Evolutionary conservation across 53 echinoderm and acorn worm species (phyloP).

Genomic region (Crossaster papposus): DNA sequence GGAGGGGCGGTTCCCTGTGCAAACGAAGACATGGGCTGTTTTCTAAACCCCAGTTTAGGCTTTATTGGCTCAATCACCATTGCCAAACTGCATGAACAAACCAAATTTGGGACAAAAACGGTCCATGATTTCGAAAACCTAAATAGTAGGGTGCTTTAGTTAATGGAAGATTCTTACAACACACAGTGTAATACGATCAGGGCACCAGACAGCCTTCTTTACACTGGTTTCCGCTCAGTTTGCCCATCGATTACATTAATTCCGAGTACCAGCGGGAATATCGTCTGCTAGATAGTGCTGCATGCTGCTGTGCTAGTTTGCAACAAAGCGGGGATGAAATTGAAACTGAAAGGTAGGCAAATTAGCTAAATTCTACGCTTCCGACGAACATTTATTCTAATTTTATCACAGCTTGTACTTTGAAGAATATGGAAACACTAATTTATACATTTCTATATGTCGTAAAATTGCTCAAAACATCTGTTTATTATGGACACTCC

Average conservation of each 20-base stretch:
- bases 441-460: neutral
- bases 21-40: too few relatives aligned
- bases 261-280: too few relatives aligned
- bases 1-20: too few relatives aligned
- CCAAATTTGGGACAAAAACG: neutral
- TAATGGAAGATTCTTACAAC: too few relatives aligned
- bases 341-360: too few relatives aligned
- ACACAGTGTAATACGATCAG: neutral
- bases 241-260: too few relatives aligned
- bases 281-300: too few relatives aligned
- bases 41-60: too few relatives aligned
- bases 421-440: neutral
- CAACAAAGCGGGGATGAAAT: too few relatives aligned
- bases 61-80: too few relatives aligned
- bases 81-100: too few relatives aligned
- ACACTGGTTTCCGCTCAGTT: neutral
- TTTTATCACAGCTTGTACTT: neutral
- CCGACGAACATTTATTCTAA: neutral
- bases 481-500: neutral
- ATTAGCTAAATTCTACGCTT: neutral
- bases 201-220: neutral
- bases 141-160: neutral
- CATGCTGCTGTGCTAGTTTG: too few relatives aligned
- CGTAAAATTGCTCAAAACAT: neutral
- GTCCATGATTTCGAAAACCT: neutral